These are phyloP conservation scores for Callosobruchus maculatus DNA, from an alignment of 2,888 invertebrate species.

Conservation along the genomic window DNA sequence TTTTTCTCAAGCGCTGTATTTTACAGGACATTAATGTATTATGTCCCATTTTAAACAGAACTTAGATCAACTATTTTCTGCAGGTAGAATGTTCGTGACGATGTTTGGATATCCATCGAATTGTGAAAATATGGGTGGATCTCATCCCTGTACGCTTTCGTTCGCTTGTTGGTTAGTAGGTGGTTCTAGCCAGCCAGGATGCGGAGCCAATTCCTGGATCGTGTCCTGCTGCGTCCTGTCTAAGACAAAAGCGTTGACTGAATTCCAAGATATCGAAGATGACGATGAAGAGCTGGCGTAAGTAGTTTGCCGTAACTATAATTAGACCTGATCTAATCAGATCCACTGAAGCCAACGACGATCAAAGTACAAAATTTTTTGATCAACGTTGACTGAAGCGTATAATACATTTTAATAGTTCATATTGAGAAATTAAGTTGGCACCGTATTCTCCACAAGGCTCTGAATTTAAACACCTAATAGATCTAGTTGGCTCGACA, in stretches of 20 bases:
- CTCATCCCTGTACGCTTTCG: constrained; percentile 65
- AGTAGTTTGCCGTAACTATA: neutral
- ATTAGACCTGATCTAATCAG: too few species aligned
- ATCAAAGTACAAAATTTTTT: too few species aligned
- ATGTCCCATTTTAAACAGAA: too few species aligned
- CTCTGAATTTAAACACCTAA: too few species aligned
- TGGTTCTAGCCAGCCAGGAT: constrained; percentile 63
- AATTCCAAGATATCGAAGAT: neutral
- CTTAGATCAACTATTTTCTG: constrained; percentile 14
- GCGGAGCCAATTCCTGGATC: constrained; percentile 66
- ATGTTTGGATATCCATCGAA: constrained; percentile 58
- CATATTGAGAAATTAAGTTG: too few species aligned
- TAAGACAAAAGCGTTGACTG: constrained; percentile 21
- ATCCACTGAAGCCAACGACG: too few species aligned
- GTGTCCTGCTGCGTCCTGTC: constrained; percentile 66
- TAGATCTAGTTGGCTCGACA: too few species aligned
- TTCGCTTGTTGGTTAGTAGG: constrained; percentile 74
- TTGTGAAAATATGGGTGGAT: constrained; percentile 56
- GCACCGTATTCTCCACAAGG: too few species aligned
- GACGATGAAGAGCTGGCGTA: neutral
- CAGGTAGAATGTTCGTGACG: constrained; percentile 54
- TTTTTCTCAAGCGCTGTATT: too few species aligned
- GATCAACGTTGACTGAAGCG: too few species aligned
- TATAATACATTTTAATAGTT: too few species aligned
- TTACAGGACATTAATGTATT: too few species aligned